phyloP scores from a whole-genome alignment of 2,797 vertebrate genomes.

The Crax fasciolata region DNA sequence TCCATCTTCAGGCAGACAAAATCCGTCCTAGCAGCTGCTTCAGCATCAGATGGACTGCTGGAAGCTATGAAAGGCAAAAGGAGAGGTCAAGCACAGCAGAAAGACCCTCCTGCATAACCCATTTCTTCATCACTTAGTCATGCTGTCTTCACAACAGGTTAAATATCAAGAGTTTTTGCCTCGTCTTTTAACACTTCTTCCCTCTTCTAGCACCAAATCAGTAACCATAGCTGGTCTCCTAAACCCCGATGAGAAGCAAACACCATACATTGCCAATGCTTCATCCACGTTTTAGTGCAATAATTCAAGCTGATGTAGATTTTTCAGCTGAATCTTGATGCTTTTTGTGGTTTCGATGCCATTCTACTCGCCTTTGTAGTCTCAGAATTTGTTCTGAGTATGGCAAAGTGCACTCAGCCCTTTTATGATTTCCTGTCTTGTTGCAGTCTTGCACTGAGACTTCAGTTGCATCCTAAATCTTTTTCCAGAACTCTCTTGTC shows the following conservation, averaged over 20 bases:
- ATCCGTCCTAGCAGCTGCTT: neutral
- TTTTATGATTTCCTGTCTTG: conserved; percentile 41
- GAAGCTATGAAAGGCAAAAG: neutral
- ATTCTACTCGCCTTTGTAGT: neutral
- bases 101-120: neutral
- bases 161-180: neutral
- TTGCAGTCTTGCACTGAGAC: neutral
- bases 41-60: neutral
- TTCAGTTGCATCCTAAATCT: conserved; percentile 37
- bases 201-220: neutral
- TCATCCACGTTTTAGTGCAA: neutral
- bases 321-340: neutral
- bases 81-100: neutral
- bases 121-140: neutral
- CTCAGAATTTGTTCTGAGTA: neutral
- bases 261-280: neutral
- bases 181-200: neutral
- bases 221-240: neutral
- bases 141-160: fast-evolving
- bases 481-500: conserved; percentile 51
- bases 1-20: neutral
- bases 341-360: neutral
- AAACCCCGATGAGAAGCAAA: neutral
- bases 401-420: conserved; percentile 10
- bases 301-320: neutral